Evolutionary conservation across 2,113 vertebrate species (phyloP), one percentile per base, ranked within the genome.

Genomic region (Panthera leo): DNA sequence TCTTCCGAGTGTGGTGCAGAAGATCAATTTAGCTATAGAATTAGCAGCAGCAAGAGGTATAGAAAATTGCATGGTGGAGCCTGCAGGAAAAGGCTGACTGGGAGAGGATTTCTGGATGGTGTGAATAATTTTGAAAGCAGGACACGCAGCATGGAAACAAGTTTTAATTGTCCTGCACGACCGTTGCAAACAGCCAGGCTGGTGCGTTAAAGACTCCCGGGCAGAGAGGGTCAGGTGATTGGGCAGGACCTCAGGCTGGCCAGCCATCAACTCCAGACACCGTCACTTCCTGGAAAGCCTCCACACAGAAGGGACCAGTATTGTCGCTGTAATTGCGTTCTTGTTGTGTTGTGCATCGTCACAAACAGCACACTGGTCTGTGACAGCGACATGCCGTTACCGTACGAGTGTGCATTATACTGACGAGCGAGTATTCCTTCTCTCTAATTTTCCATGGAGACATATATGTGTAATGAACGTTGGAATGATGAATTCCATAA

Each of bases 371-470:
- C 5, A 1, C 5, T 2, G 68, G 61, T 14, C 51, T 48, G 5
- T 0, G 3, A 23, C 2, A 2, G 25, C 7, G 9, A 42, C 68
- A 13, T 1, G 2, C 15, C 48, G 48, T 53, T 10, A 73, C 0
- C 4, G 1, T 19, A 3, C 14, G 29, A 10, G 18, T 15, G 10
- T 16, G 5, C 3, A 29, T n/a, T 61, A 18, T 5, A 10, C 18
- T 7, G 13, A 71, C 4, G 4, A 53, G 11, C 31, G 21, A 68
- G 27, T 19, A 19, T 3, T 27, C 6, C 4, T 58, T 53, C 55
- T 84, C 27, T 65, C 75, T 91, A 58, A 4, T 1, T 12, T 5
- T 73, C 39, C 36, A 3, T 53, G 19, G 27, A 12, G 27, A 39
- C 16, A 5, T 16, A 15, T 39, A 16, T 12, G 36, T 36, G 42